Conservation (phyloP, 2,797 vertebrate species). For the Sebastes glaucus region DNA sequence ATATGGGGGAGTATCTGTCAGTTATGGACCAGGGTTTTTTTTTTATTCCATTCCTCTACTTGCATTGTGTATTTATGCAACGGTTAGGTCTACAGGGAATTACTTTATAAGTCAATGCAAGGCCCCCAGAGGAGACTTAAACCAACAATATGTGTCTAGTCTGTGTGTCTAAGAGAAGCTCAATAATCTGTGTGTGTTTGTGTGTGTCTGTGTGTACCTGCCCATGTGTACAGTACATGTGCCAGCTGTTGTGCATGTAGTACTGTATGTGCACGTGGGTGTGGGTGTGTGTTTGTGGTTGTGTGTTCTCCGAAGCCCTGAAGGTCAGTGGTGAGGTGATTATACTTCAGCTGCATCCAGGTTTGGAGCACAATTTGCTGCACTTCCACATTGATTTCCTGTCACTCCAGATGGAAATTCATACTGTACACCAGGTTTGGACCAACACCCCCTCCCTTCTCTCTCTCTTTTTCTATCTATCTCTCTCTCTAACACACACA, state of each 20-base stretch:
- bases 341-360: constrained; percentile 63
- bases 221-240: constrained; percentile 5
- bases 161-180: background rate
- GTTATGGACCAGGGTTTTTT: background rate
- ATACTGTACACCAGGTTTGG: constrained; percentile 65
- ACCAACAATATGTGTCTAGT: background rate
- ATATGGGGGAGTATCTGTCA: background rate
- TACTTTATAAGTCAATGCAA: constrained; percentile 2
- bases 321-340: constrained; percentile 73
- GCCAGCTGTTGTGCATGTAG: constrained; percentile 19
- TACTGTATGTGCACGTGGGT: background rate
- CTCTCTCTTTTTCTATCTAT: background rate
- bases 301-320: constrained; percentile 30
- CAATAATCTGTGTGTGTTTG: background rate
- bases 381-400: constrained; percentile 79
- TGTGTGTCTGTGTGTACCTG: constrained; percentile 1
- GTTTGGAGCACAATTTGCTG: constrained; percentile 65
- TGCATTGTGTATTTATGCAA: background rate
- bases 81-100: constrained; percentile 7
- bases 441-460: background rate
- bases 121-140: constrained; percentile 14
- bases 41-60: background rate
- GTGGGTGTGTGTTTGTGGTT: constrained; percentile 10
- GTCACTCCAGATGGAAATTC: constrained; percentile 75
- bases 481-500: background rate